Conservation (phyloP, 2,888 invertebrate genomes). For the Agonopterix subpropinquella region DNA sequence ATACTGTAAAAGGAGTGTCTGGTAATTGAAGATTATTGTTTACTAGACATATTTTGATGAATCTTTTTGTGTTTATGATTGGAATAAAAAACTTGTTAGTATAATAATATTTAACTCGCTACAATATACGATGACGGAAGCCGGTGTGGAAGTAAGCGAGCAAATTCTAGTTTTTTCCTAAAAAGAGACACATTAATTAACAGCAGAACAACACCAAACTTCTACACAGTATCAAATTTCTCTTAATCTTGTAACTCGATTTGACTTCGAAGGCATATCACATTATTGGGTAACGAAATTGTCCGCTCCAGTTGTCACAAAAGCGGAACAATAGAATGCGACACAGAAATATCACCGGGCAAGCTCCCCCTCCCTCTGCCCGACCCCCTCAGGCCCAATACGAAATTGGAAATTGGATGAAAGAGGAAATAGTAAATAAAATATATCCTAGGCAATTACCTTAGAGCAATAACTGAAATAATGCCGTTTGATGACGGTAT, state of each 20-base stretch:
- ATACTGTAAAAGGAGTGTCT: too few relatives aligned
- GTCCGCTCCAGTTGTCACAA: constrained; percentile 16
- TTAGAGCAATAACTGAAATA: not conserved
- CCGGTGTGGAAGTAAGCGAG: too few relatives aligned
- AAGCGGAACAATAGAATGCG: constrained; percentile 35
- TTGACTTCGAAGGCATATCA: not conserved
- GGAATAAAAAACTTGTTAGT: too few relatives aligned
- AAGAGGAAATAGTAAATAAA: constrained; percentile 42
- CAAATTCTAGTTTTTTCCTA: not conserved
- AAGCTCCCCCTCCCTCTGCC: not conserved
- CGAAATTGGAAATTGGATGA: constrained; percentile 47
- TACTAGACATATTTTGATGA: too few relatives aligned
- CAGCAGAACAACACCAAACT: not conserved
- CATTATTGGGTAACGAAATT: constrained; percentile 14
- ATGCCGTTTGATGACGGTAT: not conserved
- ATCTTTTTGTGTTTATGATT: too few relatives aligned
- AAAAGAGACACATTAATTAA: not conserved
- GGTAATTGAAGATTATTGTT: too few relatives aligned
- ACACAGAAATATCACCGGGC: constrained; percentile 44
- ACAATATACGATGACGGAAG: not conserved
- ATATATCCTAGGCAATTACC: constrained; percentile 40
- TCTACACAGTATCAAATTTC: not conserved
- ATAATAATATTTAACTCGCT: too few relatives aligned
- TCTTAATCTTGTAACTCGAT: not conserved
- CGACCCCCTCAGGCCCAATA: constrained; percentile 17